A percentile compares a stretch with the other conserved stretches of the same genome.
These are phyloP conservation scores for Mythimna lalbum DNA, from an alignment of 2,888 invertebrate species.

Conservation along the genomic window DNA sequence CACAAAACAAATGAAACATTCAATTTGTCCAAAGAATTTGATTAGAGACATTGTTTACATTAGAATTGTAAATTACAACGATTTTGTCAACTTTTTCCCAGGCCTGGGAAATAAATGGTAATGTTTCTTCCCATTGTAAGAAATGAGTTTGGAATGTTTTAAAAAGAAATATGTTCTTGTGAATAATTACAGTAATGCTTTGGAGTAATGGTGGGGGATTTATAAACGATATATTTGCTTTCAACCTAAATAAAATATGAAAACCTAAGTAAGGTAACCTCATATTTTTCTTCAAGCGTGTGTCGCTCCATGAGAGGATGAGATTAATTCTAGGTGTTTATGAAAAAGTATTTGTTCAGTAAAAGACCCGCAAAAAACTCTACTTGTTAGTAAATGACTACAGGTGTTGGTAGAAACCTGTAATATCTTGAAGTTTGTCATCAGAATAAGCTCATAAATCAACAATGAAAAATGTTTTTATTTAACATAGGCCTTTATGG, in stretches of 20 bases:
- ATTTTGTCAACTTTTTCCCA: slow-evolving; percentile 45
- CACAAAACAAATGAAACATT: slow-evolving; percentile 32
- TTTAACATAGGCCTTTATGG: too few species aligned
- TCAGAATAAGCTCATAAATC: too few species aligned
- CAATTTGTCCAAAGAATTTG: slow-evolving; percentile 46
- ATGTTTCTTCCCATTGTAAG: slow-evolving; percentile 30
- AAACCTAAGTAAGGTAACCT: neutral
- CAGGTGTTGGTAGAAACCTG: too few species aligned
- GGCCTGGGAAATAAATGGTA: slow-evolving; percentile 41
- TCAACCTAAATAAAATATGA: slow-evolving; percentile 23
- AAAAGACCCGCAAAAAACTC: neutral
- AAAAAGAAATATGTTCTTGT: slow-evolving; percentile 45
- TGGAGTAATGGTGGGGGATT: slow-evolving; percentile 39
- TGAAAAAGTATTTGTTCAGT: neutral
- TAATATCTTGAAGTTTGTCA: too few species aligned
- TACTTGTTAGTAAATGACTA: too few species aligned
- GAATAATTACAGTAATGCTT: slow-evolving; percentile 49
- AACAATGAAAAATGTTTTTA: too few species aligned
- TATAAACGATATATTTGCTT: slow-evolving; percentile 23
- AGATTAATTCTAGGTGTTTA: slow-evolving; percentile 8
- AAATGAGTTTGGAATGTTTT: slow-evolving; percentile 40
- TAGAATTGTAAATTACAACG: slow-evolving; percentile 55
- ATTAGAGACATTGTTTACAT: slow-evolving; percentile 47
- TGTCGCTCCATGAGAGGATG: neutral
- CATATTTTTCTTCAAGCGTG: slow-evolving; percentile 13